phyloP scores from a whole-genome alignment of 2,888 invertebrate species.

The Glyphotaelius pellucidus region DNA sequence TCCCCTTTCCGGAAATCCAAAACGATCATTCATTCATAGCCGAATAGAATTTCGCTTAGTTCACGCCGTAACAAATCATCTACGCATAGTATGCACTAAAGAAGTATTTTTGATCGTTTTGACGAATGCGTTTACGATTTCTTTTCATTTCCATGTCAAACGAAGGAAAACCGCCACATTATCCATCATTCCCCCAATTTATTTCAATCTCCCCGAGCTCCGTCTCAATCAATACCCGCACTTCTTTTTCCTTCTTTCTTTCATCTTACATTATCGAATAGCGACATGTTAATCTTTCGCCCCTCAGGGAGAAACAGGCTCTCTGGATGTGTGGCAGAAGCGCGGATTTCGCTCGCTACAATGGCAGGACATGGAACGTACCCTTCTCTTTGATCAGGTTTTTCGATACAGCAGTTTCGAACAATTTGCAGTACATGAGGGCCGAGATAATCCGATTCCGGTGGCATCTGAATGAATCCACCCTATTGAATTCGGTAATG shows the following conservation, averaged over 20 bases:
- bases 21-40: not conserved
- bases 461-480: conserved; percentile 62
- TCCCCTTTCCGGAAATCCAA: not conserved
- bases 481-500: conserved; percentile 66
- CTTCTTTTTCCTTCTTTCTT: conserved; percentile 56
- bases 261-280: conserved; percentile 54
- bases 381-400: conserved; percentile 53
- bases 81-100: conserved; percentile 8
- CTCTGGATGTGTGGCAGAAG: conserved; percentile 16
- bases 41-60: conserved; percentile 3
- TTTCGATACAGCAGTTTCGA: conserved; percentile 62
- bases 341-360: conserved; percentile 40
- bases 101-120: conserved; percentile 32
- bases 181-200: conserved; percentile 60
- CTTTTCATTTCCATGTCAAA: conserved; percentile 57
- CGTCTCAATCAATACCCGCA: conserved; percentile 60
- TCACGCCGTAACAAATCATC: not conserved
- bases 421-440: conserved; percentile 62
- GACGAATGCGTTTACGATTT: conserved; percentile 57
- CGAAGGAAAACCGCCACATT: conserved; percentile 53
- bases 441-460: conserved; percentile 64
- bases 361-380: conserved; percentile 3
- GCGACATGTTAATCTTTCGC: conserved; percentile 59
- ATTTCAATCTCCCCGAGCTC: conserved; percentile 50
- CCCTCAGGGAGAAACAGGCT: conserved; percentile 43